Base-by-base conservation (phyloP, 2,888 invertebrate genomes). In the Sarcophaga subvicina region DNA sequence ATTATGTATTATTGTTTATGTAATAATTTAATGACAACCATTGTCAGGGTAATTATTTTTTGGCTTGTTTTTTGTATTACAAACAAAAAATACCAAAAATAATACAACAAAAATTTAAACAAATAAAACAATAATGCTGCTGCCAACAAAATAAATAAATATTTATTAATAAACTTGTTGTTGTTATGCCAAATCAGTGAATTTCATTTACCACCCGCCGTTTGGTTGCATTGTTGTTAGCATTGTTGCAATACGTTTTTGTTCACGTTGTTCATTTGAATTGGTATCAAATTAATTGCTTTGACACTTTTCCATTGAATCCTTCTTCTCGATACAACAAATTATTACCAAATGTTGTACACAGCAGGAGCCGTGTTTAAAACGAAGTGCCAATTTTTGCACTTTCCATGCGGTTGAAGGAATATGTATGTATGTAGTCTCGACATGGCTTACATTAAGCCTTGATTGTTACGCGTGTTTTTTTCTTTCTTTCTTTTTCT, bases 231-330 rank as follows among this genome's bases (percentile, higher is more conserved):
- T 70, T 72, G n/a, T 59, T 49, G n/a, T 59, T 49, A 22, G n/a
- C n/a, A 67, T 22, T 72, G n/a, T 72, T 71, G 67, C 20, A 80
- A 45, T 10, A 10, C 14, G 17, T 54, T 54, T 67, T 77, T 47
- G 37, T 66, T 64, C 25, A 11, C 70, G 63, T 54, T 73, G 69
- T 70, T 27, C 45, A 73, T 75, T 60, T 80, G 54, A 75, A 82
- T 76, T 79, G 81, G 81, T 87, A 80, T 88, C 89, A 85, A 88
- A 91, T 90, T 90, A 91, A 89, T 90, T 89, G 88, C 88, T 88
- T 89, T 92, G 91, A 91, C 91, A 90, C 90, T 90, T 90, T 92
- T 88, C 84, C 84, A 49, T 72, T 84, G 87, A 87, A 87, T 82
- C 71, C 69, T 82, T 63, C 60, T 69, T 63, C 60, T 69, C 81